Conservation (phyloP, 1,140 invertebrate genomes). For the Pogonus chalceus region DNA sequence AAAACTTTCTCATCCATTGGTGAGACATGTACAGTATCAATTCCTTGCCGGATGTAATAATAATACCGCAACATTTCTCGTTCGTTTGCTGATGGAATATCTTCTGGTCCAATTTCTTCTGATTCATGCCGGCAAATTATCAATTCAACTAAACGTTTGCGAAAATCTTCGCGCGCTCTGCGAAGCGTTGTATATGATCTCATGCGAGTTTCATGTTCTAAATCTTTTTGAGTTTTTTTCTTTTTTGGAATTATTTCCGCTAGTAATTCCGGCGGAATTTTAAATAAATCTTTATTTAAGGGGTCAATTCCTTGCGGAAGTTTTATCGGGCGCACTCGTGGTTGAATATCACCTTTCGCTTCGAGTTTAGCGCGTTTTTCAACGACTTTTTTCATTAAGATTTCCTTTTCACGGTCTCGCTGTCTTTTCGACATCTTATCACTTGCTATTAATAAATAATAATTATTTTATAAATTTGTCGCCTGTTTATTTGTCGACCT, state of each 20-base stretch:
- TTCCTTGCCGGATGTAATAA: conserved; percentile 80
- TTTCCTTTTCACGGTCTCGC: conserved; percentile 23
- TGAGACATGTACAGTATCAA: conserved; percentile 77
- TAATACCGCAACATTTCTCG: conserved; percentile 71
- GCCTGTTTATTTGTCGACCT: no score
- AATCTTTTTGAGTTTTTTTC: background rate
- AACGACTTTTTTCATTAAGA: conserved; percentile 27
- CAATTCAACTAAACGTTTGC: conserved; percentile 62
- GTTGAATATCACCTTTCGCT: conserved; percentile 26
- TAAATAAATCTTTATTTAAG: conserved; percentile 39
- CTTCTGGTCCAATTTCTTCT: conserved; percentile 31
- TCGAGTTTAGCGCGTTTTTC: conserved; percentile 28
- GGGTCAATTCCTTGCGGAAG: conserved; percentile 43
- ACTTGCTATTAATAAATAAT: no score
- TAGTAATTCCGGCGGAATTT: conserved; percentile 41
- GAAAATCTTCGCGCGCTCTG: conserved; percentile 71
- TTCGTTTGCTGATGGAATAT: conserved; percentile 48
- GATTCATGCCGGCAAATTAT: conserved; percentile 33
- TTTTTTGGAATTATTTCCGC: conserved; percentile 26
- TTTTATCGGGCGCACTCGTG: conserved; percentile 38
- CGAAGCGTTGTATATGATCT: conserved; percentile 55
- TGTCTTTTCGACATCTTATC: conserved; percentile 11
- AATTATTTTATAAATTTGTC: no score
- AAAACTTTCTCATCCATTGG: conserved; percentile 57
- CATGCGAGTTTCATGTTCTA: conserved; percentile 34